Base-by-base conservation (phyloP, 2,888 invertebrate genomes). In the Troglohyphantes excavatus region DNA sequence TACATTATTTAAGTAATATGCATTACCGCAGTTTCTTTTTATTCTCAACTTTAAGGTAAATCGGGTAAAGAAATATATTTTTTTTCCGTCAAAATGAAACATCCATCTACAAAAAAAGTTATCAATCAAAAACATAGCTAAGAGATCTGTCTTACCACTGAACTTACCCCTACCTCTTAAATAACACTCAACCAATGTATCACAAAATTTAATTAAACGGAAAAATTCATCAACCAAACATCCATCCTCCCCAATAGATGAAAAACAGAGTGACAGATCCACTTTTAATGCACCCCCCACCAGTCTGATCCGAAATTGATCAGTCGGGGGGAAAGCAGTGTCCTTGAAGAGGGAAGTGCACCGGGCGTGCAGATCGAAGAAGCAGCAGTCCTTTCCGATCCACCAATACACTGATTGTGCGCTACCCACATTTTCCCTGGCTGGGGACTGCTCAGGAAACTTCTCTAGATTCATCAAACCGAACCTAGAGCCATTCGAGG, bases 381-480 rank as follows among this genome's bases (percentile, higher is more conserved):
- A 65, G 46, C 26, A n/a, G n/a, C n/a, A 59, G 53, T 13, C 39
- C 23, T 17, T 21, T 23, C 33, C 65, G 65, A 26, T 23, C n/a
- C 33, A 26, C 85, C 85, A 68, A 78, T 86, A 86, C 68, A 68
- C 39, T 86, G 76, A 86, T 78, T 86, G 85, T 59, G 33, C 85
- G 9, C 29, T 61, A 13, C 76, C 59, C 67, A 17, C 33, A 33
- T 70, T 78, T 59, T 78, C 19, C 46, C 39, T 78, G 70, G 27
- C 61, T 17, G 17, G 46, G 13, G 17, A 33, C 33, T 33, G 5
- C 17, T 46, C 13, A 13, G 46, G 46, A 2, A 13, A 46, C 2
- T 19, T 19, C 65, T 72, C 11, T 23, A 39, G 53, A 72, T 72
- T 86, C 86, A 79, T 72, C 86, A 70, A 61, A 68, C 63, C 78